These are phyloP conservation scores for Crotophaga sulcirostris DNA, from an alignment of 2,113 vertebrate genomes.

Conservation along the genomic window DNA sequence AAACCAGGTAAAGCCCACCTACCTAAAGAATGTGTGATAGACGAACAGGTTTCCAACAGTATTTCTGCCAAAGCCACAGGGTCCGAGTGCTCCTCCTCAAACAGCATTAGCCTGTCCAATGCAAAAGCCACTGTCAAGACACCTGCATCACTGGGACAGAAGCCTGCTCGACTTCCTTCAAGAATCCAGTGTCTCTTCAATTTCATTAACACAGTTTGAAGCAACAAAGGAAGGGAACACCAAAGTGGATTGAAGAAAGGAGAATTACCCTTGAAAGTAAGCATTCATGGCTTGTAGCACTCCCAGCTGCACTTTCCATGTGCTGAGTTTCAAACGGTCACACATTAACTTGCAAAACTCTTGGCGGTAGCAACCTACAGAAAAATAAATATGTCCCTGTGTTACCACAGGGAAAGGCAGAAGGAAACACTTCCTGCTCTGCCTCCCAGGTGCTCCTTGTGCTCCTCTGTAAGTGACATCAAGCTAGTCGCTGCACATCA, in stretches of 20 bases:
- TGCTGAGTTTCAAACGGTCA: constrained; percentile 89
- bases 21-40: constrained; percentile 91
- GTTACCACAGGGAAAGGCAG: neutral
- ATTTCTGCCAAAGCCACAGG: constrained; percentile 83
- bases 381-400: neutral
- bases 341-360: constrained; percentile 93
- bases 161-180: neutral
- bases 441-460: neutral
- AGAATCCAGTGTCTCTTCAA: neutral
- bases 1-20: neutral
- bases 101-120: constrained; percentile 84
- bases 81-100: constrained; percentile 85
- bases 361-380: constrained; percentile 82
- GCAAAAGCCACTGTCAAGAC: constrained; percentile 3
- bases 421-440: neutral
- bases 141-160: neutral
- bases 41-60: constrained; percentile 88
- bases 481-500: neutral
- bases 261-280: constrained; percentile 88
- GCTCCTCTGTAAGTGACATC: neutral
- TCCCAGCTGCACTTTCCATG: constrained; percentile 92
- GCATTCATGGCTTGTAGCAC: constrained; percentile 92
- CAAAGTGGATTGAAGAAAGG: neutral
- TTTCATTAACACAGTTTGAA: neutral
- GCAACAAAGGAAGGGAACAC: neutral